phyloP scores from a whole-genome alignment of 1,140 invertebrate species.

The Pseudachorutes palmiensis region DNA sequence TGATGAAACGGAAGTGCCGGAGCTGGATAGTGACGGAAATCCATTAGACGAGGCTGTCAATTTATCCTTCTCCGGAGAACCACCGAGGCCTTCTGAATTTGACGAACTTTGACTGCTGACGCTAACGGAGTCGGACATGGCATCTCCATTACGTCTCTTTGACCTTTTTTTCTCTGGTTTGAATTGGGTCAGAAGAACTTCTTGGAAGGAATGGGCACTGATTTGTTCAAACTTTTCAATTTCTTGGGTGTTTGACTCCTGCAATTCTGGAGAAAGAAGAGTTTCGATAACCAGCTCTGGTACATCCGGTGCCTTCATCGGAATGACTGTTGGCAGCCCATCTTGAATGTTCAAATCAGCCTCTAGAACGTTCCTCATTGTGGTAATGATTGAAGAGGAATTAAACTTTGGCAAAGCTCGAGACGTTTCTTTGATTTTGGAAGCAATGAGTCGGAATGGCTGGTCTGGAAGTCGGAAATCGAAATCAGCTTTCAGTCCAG shows the following conservation, averaged over 20 bases:
- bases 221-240: constrained; percentile 25
- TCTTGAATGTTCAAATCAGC: constrained; percentile 28
- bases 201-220: constrained; percentile 25
- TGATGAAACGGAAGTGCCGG: no score
- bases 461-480: constrained; percentile 22
- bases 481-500: background rate
- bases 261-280: background rate
- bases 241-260: background rate
- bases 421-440: constrained; percentile 31
- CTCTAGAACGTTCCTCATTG: constrained; percentile 29
- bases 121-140: constrained; percentile 22
- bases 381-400: constrained; percentile 14
- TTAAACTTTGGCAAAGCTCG: constrained; percentile 22
- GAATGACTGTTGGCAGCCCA: constrained; percentile 21
- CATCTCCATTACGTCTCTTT: constrained; percentile 7
- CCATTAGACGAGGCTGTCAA: no score
- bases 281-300: constrained; percentile 5
- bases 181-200: constrained; percentile 24
- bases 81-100: constrained; percentile 18
- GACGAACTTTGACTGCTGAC: constrained; percentile 23
- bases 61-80: constrained; percentile 1
- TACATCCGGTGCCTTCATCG: background rate
- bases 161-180: background rate
- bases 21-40: no score
- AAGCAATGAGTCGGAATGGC: constrained; percentile 17